Base-by-base conservation (phyloP, 2,113 vertebrate genomes). In the Myiozetetes cayanensis region DNA sequence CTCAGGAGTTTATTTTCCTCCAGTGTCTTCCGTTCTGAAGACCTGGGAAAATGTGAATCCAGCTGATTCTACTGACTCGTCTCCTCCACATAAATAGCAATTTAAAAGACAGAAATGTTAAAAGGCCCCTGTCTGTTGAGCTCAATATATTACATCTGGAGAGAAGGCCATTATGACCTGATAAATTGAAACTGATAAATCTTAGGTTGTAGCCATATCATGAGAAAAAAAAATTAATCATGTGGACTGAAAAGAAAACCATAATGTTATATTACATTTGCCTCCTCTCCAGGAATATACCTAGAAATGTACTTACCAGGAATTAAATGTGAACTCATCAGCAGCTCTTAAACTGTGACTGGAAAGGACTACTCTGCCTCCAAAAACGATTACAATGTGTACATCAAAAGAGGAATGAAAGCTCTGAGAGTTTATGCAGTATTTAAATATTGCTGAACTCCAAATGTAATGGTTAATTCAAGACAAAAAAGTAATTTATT, bases 101-200 rank as follows among this genome's bases (percentile, higher is more conserved):
- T 93, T 95, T 87, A 78, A 85, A 89, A 85, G 86, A 76, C 35
- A 87, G 52, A 95, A 95, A 92, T 61, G 65, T 90, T 86, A 93
- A 94, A 97, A 93, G 56, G 41, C 88, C 90, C 61, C 61, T 93
- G 79, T 90, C 90, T 78, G 76, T 72, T 61, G 31, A 81, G 61
- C 58, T 90, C 53, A 87, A 95, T 92, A 53, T 89, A 92, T 93
- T 68, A 89, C 9, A 53, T 72, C 56, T 78, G 68, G 56, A 90
- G 37, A 94, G 52, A 93, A 77, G 56, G 65, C 49, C 58, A 87
- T 85, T 94, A 90, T 52, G 83, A 84, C 46, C 49, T 89, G 92
- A 92, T 59, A 88, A 94, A 97, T 78, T 94, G 85, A 89, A 96
- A 96, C n/a, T 76, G 85, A 93, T 93, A 93, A 94, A 94, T 95